Evolutionary conservation across 2,797 vertebrate species (phyloP), one percentile per base, ranked within the genome.

Genomic region (Myotis planiceps): DNA sequence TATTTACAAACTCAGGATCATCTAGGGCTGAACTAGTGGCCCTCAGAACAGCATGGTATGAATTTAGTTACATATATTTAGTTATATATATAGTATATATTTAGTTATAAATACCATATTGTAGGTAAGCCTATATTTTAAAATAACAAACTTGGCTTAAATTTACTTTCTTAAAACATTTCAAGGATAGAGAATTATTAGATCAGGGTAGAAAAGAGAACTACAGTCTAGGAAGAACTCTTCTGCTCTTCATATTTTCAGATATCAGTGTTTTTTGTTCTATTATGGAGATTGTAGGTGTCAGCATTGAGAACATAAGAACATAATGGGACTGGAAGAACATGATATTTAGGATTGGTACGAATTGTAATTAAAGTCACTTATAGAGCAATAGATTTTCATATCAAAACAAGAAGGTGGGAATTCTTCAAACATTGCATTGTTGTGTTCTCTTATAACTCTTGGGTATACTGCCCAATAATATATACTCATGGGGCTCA

Each of bases 131-230:
- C 14, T 90, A 14, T 51, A 69, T 74, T 71, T 88, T 45, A 63
- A 92, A 96, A 84, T 71, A n/a, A 47, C 8, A 78, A 14, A 63
- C 47, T 87, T 88, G 47, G 85, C 37, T 93, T 90, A 82, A 68
- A 80, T 84, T 75, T 83, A 76, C 39, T 95, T 72, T 83, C 74
- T 68, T 81, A 79, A 95, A 34, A 85, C 1, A 79, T 72, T 84
- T 74, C 68, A 80, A 82, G 42, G 18, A 75, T 42, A 90, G 37
- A 88, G 10, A 65, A 42, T 90, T 90, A 74, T 81, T 80, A 88
- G 9, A 88, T 8, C 6, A 65, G 16, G 19, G 21, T 65, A 69
- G 63, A 82, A 6, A 72, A 93, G 16, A 84, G 49, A 90, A 39
- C 37, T 69, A 39, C 3, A 45, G 68, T n/a, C 19, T 42, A 72